Percentiles rank a stretch among this genome's conserved stretches.
phyloP scores from a whole-genome alignment of 2,888 invertebrate genomes.

The Cotesia congregata region DNA sequence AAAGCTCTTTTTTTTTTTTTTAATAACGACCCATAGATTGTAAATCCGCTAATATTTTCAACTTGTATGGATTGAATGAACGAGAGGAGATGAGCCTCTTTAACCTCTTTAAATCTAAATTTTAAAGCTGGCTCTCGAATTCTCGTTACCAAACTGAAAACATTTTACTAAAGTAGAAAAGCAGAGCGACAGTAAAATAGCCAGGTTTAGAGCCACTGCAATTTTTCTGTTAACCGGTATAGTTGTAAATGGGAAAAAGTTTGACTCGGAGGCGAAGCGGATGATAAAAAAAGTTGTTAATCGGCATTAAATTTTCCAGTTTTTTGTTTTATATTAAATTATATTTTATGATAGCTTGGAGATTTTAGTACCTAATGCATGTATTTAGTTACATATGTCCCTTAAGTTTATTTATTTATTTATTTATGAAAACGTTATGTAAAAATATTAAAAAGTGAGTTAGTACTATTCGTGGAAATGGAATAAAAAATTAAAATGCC shows the following conservation, averaged over 20 bases:
- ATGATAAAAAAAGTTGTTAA: slow-evolving; percentile 19
- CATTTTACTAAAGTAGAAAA: neutral
- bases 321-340: slow-evolving; percentile 13
- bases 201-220: neutral
- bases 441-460: neutral
- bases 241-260: slow-evolving; percentile 23
- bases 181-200: slow-evolving; percentile 17
- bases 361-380: neutral
- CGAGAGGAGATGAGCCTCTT: slow-evolving; percentile 12
- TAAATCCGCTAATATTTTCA: neutral
- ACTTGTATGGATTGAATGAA: slow-evolving; percentile 5
- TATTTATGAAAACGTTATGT: neutral
- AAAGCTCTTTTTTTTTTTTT: neutral
- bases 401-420: neutral
- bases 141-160: slow-evolving; percentile 10
- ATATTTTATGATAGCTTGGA: slow-evolving; percentile 2
- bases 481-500: neutral
- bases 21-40: neutral
- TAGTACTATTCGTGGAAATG: neutral
- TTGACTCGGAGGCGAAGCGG: slow-evolving; percentile 8
- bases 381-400: neutral
- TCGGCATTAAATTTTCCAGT: slow-evolving; percentile 12
- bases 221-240: neutral
- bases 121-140: slow-evolving; percentile 31
- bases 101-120: slow-evolving; percentile 33